These are phyloP conservation scores for Steinernema carpocapsae DNA, from an alignment of 2,888 invertebrate genomes.

Conservation along the genomic window DNA sequence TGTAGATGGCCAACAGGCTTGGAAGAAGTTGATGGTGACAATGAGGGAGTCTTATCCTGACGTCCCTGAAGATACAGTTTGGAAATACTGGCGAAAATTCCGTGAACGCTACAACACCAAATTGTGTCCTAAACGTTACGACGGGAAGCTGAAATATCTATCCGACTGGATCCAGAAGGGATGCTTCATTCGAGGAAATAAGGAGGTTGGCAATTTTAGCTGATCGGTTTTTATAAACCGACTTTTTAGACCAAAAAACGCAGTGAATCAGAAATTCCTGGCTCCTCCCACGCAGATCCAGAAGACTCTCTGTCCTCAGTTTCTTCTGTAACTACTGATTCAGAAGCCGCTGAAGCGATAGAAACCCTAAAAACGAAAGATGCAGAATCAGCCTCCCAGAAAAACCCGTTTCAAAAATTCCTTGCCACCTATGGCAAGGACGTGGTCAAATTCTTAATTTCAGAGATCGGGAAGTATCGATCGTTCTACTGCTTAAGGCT, in stretches of 20 bases:
- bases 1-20: neutral
- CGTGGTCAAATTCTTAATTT: neutral
- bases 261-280: no score
- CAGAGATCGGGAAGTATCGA: neutral
- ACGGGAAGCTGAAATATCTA: neutral
- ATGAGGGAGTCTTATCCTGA: no score
- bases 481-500: neutral
- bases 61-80: neutral
- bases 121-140: constrained; percentile 1
- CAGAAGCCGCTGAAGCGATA: neutral
- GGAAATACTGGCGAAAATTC: neutral
- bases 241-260: neutral
- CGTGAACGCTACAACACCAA: neutral
- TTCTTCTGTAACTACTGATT: neutral
- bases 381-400: no score
- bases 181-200: no score
- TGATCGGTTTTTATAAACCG: neutral
- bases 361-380: neutral
- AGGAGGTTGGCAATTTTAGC: no score
- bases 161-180: neutral
- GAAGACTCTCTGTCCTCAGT: neutral
- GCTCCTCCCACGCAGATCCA: neutral
- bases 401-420: no score
- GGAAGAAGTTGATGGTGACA: neutral
- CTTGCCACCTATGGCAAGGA: neutral